A percentile compares a stretch with the other conserved stretches of the same genome.
These are phyloP conservation scores for Pasiphila rectangulata DNA, from an alignment of 2,888 invertebrate species.

Conservation along the genomic window DNA sequence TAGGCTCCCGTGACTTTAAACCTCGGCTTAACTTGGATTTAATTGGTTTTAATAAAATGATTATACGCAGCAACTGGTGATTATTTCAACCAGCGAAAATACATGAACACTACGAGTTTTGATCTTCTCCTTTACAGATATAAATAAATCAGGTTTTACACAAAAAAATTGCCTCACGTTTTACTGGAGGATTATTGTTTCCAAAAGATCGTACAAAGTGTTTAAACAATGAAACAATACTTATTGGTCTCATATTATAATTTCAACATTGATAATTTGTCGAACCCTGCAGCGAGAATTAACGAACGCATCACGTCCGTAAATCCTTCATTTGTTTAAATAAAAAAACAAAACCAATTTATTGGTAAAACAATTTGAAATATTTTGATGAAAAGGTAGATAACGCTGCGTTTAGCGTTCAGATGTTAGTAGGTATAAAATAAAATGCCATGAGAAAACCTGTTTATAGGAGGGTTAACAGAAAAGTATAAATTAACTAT, in stretches of 20 bases:
- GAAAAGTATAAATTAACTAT: not conserved
- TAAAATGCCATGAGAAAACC: constrained; percentile 54
- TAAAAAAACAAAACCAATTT: constrained; percentile 28
- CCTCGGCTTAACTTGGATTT: constrained; percentile 9
- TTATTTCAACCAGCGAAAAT: not conserved
- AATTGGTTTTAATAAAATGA: constrained; percentile 13
- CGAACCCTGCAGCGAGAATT: constrained; percentile 44
- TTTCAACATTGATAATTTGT: constrained; percentile 55
- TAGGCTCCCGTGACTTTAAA: constrained; percentile 35
- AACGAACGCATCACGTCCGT: constrained; percentile 54
- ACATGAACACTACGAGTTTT: no score
- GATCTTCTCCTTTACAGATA: no score
- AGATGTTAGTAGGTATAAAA: constrained; percentile 49
- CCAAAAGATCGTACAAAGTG: no score
- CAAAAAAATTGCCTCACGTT: no score
- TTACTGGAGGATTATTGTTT: no score
- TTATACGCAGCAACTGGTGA: not conserved
- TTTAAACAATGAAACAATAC: constrained; percentile 1
- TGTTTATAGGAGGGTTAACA: constrained; percentile 59
- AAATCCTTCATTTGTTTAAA: constrained; percentile 51
- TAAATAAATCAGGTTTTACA: no score
- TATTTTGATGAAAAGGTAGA: constrained; percentile 63
- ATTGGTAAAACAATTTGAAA: constrained; percentile 60
- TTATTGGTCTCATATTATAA: constrained; percentile 37
- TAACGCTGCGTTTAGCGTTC: constrained; percentile 57